Conservation (phyloP, 2,797 vertebrate genomes). For the Periparus ater region DNA sequence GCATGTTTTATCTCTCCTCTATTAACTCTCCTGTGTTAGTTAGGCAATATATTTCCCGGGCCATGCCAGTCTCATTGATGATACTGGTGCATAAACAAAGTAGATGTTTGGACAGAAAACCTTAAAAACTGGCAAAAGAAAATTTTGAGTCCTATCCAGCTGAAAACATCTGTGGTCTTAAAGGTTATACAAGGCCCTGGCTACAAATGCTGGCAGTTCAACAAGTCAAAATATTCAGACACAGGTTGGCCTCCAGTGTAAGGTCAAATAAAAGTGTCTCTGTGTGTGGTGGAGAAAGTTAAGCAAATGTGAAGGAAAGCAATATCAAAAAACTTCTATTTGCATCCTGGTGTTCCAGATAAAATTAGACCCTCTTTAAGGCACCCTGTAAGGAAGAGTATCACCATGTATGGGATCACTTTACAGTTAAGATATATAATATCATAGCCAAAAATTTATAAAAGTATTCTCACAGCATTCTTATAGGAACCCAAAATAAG, state of each 20-base stretch:
- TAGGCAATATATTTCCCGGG: not conserved
- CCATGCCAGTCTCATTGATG: not conserved
- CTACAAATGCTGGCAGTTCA: conserved; percentile 40
- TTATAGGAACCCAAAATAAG: not conserved
- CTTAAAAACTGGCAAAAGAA: not conserved
- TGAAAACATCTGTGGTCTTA: conserved; percentile 39
- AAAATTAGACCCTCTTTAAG: not conserved
- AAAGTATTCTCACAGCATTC: not conserved
- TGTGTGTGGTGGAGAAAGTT: conserved; percentile 28
- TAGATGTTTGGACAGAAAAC: not conserved
- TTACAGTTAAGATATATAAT: not conserved
- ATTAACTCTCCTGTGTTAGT: not conserved
- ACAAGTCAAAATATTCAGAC: conserved; percentile 37
- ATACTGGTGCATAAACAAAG: not conserved
- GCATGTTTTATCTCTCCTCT: not conserved
- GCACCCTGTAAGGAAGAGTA: not conserved
- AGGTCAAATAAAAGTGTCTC: conserved; percentile 47
- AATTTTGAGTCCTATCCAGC: conserved; percentile 10
- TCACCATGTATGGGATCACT: not conserved
- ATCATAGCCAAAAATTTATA: not conserved
- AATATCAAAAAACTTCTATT: not conserved
- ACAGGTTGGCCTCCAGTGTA: not conserved
- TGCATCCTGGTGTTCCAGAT: not conserved
- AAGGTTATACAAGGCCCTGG: conserved; percentile 30
- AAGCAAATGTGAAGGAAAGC: not conserved